phyloP scores from a whole-genome alignment of 2,113 vertebrate species.

The Mastomys natalensis region DNA sequence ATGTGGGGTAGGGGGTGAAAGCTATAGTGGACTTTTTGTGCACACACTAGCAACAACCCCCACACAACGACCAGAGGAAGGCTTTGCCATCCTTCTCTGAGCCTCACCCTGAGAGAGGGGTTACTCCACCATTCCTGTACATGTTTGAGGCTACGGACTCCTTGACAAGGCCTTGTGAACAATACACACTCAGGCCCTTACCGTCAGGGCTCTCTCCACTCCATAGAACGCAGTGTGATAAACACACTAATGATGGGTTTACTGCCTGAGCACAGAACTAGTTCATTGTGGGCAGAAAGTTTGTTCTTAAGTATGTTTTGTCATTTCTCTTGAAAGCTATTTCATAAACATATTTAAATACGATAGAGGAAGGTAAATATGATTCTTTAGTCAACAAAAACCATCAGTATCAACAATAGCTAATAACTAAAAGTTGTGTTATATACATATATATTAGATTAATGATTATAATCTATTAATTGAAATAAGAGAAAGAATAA shows the following conservation, averaged over 20 bases:
- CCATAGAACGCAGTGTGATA: background rate
- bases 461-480: constrained; percentile 11
- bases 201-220: background rate
- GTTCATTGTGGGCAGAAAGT: constrained; percentile 23
- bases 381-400: constrained; percentile 16
- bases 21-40: background rate
- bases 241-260: background rate
- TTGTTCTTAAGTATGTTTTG: constrained; percentile 1
- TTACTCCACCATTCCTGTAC: too few species aligned
- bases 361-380: constrained; percentile 10
- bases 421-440: constrained; percentile 31
- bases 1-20: background rate
- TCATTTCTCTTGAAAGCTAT: background rate
- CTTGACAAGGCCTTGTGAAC: background rate
- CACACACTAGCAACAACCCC: background rate
- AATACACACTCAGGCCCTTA: background rate
- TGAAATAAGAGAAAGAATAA: constrained; percentile 22
- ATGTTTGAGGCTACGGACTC: background rate
- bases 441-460: background rate
- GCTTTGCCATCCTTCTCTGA: background rate
- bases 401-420: background rate
- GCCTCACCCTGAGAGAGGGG: background rate
- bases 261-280: background rate
- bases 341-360: background rate
- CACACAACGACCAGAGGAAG: background rate